These are phyloP conservation scores for Neostethus bicornis DNA, from an alignment of 2,797 vertebrate species.

Conservation along the genomic window DNA sequence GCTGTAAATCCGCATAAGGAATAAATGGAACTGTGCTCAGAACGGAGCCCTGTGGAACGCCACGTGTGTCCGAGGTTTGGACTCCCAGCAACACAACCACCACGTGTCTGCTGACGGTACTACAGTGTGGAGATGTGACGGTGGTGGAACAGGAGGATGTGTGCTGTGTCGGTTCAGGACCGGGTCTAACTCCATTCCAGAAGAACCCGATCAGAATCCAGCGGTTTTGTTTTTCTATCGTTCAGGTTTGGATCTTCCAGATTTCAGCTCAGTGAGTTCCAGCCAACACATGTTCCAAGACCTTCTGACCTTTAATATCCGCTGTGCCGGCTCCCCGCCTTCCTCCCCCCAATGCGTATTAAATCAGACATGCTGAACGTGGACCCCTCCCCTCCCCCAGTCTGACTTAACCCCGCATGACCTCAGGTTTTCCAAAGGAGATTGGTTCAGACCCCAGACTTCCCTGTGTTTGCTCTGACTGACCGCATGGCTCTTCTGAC, in stretches of 20 bases:
- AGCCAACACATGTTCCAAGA: slow-evolving; percentile 66
- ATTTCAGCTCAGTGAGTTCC: slow-evolving; percentile 33
- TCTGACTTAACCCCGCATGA: slow-evolving; percentile 50
- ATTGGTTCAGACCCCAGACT: slow-evolving; percentile 44
- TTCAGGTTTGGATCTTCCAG: background rate
- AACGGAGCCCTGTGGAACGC: too few species aligned
- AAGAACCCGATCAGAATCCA: too few species aligned
- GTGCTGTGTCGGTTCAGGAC: too few species aligned
- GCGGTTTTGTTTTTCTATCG: too few species aligned
- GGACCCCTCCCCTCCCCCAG: slow-evolving; percentile 26
- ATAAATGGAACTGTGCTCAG: too few species aligned
- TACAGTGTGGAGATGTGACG: too few species aligned
- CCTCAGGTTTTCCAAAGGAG: slow-evolving; percentile 57
- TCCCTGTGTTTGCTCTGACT: slow-evolving; percentile 53
- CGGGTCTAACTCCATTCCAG: too few species aligned
- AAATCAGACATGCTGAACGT: slow-evolving; percentile 71
- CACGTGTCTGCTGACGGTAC: too few species aligned
- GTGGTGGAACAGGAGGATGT: too few species aligned
- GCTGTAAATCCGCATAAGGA: too few species aligned
- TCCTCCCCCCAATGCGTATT: slow-evolving; percentile 50
- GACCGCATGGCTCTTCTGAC: slow-evolving; percentile 31
- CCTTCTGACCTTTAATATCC: slow-evolving; percentile 77
- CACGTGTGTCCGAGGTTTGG: too few species aligned
- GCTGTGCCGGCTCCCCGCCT: slow-evolving; percentile 59
- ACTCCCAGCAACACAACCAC: too few species aligned